These are phyloP conservation scores for Ophthalmolycus amberensis DNA, from an alignment of 2,113 vertebrate species.

Conservation along the genomic window DNA sequence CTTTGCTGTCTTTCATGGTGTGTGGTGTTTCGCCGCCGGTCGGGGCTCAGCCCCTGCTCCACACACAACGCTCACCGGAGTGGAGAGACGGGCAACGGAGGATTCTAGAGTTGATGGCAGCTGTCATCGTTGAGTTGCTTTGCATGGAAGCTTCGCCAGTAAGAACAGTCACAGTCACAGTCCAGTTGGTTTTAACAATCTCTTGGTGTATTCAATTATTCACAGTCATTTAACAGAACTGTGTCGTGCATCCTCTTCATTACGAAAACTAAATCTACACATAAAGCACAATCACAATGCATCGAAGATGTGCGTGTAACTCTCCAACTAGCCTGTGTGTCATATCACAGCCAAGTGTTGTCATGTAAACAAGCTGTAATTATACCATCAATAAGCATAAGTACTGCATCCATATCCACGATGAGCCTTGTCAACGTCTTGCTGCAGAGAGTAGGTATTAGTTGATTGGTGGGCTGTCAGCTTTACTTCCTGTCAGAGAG, in stretches of 20 bases:
- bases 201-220: background rate
- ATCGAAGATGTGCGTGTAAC: constrained; percentile 4
- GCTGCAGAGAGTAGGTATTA: constrained; percentile 71
- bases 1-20: too few species aligned
- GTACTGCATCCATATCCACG: constrained; percentile 62
- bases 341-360: constrained; percentile 52
- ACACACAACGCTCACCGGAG: too few species aligned
- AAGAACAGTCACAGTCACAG: background rate
- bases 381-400: constrained; percentile 72
- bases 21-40: too few species aligned
- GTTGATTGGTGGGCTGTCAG: constrained; percentile 76
- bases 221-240: background rate
- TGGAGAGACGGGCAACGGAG: too few species aligned
- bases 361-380: constrained; percentile 64
- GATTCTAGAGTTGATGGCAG: background rate
- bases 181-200: background rate
- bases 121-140: background rate
- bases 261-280: background rate
- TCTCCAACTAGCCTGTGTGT: constrained; percentile 32
- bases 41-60: too few species aligned
- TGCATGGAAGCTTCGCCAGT: background rate
- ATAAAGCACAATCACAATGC: background rate
- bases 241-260: background rate
- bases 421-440: constrained; percentile 45
- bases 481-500: constrained; percentile 63